A percentile compares a stretch with the other conserved stretches of the same genome.
These are phyloP conservation scores for Drosophila borealis DNA, from an alignment of 2,888 invertebrate species.

Conservation along the genomic window DNA sequence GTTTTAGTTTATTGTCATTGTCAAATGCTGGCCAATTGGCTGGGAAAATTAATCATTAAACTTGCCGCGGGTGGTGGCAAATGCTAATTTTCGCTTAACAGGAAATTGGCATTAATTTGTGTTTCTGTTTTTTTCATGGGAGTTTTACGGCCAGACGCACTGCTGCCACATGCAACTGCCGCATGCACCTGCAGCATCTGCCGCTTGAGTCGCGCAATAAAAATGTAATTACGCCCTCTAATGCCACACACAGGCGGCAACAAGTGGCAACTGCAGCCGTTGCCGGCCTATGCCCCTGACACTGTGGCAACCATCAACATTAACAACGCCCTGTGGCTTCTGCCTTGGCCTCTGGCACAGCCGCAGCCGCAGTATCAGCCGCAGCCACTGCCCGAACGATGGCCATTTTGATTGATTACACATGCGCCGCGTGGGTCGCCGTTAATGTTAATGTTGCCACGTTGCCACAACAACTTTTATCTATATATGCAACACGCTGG, in stretches of 20 bases:
- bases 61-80: conserved; percentile 53
- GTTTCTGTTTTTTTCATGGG: conserved; percentile 49
- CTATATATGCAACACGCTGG: conserved; percentile 13
- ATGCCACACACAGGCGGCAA: conserved; percentile 48
- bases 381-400: conserved; percentile 12
- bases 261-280: conserved; percentile 47
- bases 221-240: conserved; percentile 79
- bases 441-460: conserved; percentile 55
- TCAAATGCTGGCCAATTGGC: conserved; percentile 50
- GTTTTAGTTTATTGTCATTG: conserved; percentile 51
- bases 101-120: conserved; percentile 66
- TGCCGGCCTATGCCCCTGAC: conserved; percentile 68
- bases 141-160: conserved; percentile 48
- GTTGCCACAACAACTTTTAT: conserved; percentile 26
- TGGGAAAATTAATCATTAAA: conserved; percentile 78
- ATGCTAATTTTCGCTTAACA: conserved; percentile 53
- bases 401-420: conserved; percentile 74
- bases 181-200: conserved; percentile 34
- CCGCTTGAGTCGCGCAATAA: conserved; percentile 55
- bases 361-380: conserved; percentile 23
- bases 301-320: conserved; percentile 69
- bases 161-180: conserved; percentile 21
- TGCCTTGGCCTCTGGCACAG: conserved; percentile 52
- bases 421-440: conserved; percentile 68
- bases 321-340: conserved; percentile 70